Percentiles rank a stretch among this genome's conserved stretches.
Conservation (phyloP, 2,113 vertebrate species). For the Uria lomvia region DNA sequence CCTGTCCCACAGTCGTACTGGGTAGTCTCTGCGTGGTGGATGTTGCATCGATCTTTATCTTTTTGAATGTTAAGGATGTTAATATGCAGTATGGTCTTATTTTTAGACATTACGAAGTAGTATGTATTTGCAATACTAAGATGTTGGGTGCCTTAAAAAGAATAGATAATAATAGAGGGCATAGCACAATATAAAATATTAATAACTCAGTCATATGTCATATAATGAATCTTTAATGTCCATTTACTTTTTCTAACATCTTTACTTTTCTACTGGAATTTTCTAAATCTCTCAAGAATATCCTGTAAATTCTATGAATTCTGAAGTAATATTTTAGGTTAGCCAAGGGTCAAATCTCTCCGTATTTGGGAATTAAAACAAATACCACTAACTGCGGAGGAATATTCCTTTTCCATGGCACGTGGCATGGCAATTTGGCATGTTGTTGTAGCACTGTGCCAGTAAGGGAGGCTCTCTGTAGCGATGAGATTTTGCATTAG, state of each 20-base stretch:
- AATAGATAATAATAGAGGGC: background rate
- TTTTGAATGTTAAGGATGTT: background rate
- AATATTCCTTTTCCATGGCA: background rate
- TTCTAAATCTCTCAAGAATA: background rate
- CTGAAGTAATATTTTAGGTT: background rate
- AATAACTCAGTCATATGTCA: background rate
- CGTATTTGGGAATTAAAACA: background rate
- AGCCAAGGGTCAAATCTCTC: background rate
- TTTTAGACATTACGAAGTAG: background rate
- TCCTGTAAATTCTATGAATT: background rate
- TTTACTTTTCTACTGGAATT: conserved; percentile 33
- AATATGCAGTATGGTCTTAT: background rate
- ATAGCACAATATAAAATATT: conserved; percentile 5
- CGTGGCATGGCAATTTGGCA: background rate
- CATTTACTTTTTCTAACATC: background rate
- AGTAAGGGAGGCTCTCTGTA: background rate
- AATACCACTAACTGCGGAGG: background rate
- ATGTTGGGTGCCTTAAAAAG: conserved; percentile 9
- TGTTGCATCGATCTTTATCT: background rate
- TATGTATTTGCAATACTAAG: background rate
- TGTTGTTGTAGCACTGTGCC: background rate
- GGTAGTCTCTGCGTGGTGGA: background rate
- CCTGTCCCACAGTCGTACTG: accelerated
- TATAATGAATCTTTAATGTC: background rate
- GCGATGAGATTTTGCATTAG: background rate